Evolutionary conservation across 2,797 vertebrate genomes (phyloP).

Genomic region (Apogon talboti): DNA sequence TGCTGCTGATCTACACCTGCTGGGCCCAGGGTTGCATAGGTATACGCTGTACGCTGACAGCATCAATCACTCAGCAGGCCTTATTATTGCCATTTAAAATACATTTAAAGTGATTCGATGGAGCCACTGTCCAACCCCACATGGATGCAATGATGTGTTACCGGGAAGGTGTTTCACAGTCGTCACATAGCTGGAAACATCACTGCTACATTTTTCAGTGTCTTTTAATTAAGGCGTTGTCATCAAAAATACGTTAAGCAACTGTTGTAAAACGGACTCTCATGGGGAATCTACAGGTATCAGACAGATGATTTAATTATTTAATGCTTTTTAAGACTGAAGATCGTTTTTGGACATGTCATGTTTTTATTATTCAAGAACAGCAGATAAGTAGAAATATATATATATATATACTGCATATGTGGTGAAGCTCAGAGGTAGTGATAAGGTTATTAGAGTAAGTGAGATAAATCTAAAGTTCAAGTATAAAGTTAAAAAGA

Average conservation of each 20-base stretch:
- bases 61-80: conserved; percentile 85
- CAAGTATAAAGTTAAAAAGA: no score
- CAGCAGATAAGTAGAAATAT: no score
- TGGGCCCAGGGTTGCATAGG: conserved; percentile 80
- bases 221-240: conserved; percentile 29
- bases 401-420: no score
- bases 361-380: no score
- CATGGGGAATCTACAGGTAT: no score
- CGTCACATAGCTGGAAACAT: conserved; percentile 30
- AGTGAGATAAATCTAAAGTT: no score
- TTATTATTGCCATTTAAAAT: conserved; percentile 84
- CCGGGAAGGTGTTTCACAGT: conserved; percentile 45
- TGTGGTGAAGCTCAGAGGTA: no score
- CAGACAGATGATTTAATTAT: no score
- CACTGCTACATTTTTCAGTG: conserved; percentile 10
- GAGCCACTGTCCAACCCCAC: conserved; percentile 56
- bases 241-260: conserved; percentile 19
- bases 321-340: no score
- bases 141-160: conserved; percentile 43
- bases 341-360: no score
- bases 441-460: no score
- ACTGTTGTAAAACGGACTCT: not conserved
- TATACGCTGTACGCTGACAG: conserved; percentile 73
- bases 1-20: conserved; percentile 83
- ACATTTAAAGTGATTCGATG: conserved; percentile 76